These are phyloP conservation scores for Dromas ardeola DNA, from an alignment of 2,113 vertebrate genomes.

Conservation along the genomic window DNA sequence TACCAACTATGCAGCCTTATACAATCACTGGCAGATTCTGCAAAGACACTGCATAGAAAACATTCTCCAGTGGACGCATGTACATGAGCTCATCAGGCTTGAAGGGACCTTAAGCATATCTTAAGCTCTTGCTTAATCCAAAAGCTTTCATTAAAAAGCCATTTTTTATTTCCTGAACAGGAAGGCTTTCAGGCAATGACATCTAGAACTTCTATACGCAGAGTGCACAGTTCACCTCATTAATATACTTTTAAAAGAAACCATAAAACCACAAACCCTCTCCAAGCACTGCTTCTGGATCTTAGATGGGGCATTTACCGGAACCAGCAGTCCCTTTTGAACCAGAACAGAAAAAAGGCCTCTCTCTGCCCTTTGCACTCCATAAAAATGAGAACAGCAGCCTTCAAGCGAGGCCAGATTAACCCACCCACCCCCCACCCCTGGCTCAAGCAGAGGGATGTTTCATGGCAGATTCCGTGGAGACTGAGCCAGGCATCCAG, in stretches of 20 bases:
- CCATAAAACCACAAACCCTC: neutral
- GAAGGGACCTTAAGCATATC: neutral
- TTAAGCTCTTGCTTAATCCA: neutral
- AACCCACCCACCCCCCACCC: neutral
- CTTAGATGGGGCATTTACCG: neutral
- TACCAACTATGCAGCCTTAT: neutral
- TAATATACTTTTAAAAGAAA: neutral
- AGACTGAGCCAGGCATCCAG: neutral
- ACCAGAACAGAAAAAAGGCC: neutral
- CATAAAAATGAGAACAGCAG: neutral
- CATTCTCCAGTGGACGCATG: neutral
- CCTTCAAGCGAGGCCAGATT: neutral
- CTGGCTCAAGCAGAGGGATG: neutral
- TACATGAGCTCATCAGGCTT: neutral
- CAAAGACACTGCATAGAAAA: neutral
- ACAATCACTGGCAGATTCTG: neutral
- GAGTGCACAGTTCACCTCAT: neutral
- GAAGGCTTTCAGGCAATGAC: neutral
- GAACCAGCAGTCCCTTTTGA: neutral
- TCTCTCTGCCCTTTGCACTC: neutral
- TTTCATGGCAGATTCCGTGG: neutral
- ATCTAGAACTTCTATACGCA: neutral
- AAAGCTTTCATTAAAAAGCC: neutral
- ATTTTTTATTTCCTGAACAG: neutral
- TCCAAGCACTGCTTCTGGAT: neutral